A percentile compares a stretch with the other conserved stretches of the same genome.
phyloP scores from a whole-genome alignment of 2,888 invertebrate species.

The Trilocha varians region DNA sequence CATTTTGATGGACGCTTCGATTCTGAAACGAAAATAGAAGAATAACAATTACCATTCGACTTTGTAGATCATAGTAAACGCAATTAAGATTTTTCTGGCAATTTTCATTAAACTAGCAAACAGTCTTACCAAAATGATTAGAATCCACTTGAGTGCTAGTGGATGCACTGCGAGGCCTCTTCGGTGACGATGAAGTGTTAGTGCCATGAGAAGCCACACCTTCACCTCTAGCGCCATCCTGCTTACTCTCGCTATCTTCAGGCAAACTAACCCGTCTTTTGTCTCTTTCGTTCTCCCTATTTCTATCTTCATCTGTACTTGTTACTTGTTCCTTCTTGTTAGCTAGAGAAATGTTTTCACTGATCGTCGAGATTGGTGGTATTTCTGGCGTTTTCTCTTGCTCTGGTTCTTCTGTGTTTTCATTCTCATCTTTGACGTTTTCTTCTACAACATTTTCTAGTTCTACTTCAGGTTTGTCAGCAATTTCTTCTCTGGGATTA shows the following conservation, averaged over 20 bases:
- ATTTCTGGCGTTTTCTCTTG: constrained; percentile 70
- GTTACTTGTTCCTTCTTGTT: constrained; percentile 52
- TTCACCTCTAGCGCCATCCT: constrained; percentile 51
- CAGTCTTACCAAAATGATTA: constrained; percentile 85
- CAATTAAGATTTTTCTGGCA: too few relatives aligned
- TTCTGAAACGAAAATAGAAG: constrained; percentile 35
- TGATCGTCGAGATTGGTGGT: constrained; percentile 81
- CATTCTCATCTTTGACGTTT: constrained; percentile 50
- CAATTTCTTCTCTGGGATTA: constrained; percentile 39
- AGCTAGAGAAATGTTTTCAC: constrained; percentile 77
- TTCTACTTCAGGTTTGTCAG: constrained; percentile 25
- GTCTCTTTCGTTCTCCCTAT: constrained; percentile 57
- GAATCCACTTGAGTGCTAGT: constrained; percentile 89
- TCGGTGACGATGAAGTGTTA: constrained; percentile 72
- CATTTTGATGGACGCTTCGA: constrained; percentile 76
- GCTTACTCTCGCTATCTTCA: constrained; percentile 61
- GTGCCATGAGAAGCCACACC: constrained; percentile 52
- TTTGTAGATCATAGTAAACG: too few relatives aligned
- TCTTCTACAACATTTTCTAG: constrained; percentile 34
- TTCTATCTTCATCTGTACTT: constrained; percentile 46
- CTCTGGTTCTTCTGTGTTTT: constrained; percentile 33
- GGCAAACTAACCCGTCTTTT: constrained; percentile 77
- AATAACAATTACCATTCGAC: too few relatives aligned
- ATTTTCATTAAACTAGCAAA: too few relatives aligned
- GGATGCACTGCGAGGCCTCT: constrained; percentile 84